Evolutionary conservation across 2,888 invertebrate genomes (phyloP).

Genomic region (Clostera curtula): DNA sequence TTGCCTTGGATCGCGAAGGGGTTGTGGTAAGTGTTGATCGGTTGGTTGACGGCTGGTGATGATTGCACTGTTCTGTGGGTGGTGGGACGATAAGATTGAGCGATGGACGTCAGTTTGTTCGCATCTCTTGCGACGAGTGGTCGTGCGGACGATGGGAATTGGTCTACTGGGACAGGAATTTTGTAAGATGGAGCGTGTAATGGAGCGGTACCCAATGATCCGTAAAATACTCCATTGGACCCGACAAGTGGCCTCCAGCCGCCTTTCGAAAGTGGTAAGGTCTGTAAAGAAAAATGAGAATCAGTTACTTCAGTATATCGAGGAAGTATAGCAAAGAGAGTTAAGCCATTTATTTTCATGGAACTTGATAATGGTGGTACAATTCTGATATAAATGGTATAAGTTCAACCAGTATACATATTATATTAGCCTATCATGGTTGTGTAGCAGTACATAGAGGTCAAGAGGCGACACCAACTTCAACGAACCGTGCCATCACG

Average conservation of each 20-base stretch:
- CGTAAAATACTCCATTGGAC: conserved; percentile 50
- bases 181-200: conserved; percentile 56
- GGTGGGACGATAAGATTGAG: conserved; percentile 65
- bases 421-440: too few relatives aligned
- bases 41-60: conserved; percentile 47
- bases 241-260: conserved; percentile 78
- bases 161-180: conserved; percentile 48
- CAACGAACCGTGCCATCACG: too few relatives aligned
- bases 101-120: conserved; percentile 60
- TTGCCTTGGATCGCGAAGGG: conserved; percentile 55
- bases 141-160: conserved; percentile 56
- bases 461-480: too few relatives aligned
- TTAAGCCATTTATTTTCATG: too few relatives aligned
- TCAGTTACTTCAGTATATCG: too few relatives aligned
- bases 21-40: conserved; percentile 63
- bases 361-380: too few relatives aligned
- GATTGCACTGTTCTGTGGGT: conserved; percentile 47
- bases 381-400: too few relatives aligned
- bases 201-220: conserved; percentile 45
- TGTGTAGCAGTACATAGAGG: too few relatives aligned
- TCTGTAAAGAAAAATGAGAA: conserved; percentile 43
- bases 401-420: too few relatives aligned
- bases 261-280: conserved; percentile 68
- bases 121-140: conserved; percentile 54
- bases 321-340: too few relatives aligned